Evolutionary conservation across 2,113 vertebrate genomes (phyloP).

Genomic region (Eptatretus burgeri): DNA sequence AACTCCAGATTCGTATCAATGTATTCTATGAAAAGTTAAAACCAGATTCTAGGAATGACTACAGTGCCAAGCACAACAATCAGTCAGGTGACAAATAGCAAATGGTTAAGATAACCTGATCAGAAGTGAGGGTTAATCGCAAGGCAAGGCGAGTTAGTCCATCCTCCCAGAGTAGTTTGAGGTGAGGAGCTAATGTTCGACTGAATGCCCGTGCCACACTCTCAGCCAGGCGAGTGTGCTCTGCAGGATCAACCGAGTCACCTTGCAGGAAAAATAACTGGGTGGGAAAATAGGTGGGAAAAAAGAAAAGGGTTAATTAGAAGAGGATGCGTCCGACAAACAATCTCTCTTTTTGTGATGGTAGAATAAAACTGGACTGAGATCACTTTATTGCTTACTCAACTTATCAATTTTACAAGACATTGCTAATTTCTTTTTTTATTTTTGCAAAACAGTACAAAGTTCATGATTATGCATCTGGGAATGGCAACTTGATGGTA

Average conservation of each 20-base stretch:
- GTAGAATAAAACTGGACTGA: no score
- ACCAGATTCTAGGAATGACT: not conserved
- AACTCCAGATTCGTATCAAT: no score
- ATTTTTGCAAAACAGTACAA: no score
- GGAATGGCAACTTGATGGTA: no score
- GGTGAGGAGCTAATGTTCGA: slow-evolving; percentile 58
- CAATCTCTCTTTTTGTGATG: no score
- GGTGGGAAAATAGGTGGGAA: slow-evolving; percentile 6
- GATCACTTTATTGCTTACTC: no score
- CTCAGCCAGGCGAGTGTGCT: slow-evolving; percentile 74
- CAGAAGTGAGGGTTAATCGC: slow-evolving; percentile 59
- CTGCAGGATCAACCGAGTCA: slow-evolving; percentile 74
- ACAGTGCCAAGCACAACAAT: not conserved
- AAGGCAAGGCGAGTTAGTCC: slow-evolving; percentile 79
- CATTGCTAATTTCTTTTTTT: no score
- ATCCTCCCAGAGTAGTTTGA: slow-evolving; percentile 81
- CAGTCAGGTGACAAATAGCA: not conserved
- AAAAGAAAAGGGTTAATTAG: not conserved
- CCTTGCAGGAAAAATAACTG: slow-evolving; percentile 87
- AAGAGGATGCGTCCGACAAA: no score
- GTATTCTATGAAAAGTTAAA: not conserved
- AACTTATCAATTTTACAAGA: no score
- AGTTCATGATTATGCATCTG: no score
- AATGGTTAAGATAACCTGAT: slow-evolving; percentile 42
- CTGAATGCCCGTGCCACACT: slow-evolving; percentile 80